Evolutionary conservation across 2,888 invertebrate genomes (phyloP).

Genomic region (Zhuqinia jingwanae): DNA sequence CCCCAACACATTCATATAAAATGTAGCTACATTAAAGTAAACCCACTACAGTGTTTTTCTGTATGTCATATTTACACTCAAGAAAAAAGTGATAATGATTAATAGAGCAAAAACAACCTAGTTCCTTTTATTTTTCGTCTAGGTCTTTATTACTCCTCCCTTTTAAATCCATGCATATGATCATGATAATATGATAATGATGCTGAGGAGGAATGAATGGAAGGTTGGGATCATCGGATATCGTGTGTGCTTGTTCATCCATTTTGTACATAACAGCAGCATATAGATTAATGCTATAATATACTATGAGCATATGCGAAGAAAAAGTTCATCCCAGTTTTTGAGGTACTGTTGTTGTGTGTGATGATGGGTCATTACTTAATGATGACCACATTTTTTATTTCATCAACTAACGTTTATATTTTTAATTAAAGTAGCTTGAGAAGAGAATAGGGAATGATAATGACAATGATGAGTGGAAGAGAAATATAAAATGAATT

Average conservation of each 20-base stretch:
- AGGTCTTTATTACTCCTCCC: conserved; percentile 29
- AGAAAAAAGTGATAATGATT: conserved; percentile 38
- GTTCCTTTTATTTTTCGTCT: conserved; percentile 22
- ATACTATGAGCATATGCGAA: no score
- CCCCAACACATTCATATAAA: neutral
- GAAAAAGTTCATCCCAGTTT: conserved; percentile 7
- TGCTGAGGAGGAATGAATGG: conserved; percentile 56
- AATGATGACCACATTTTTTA: conserved; percentile 56
- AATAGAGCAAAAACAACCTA: conserved; percentile 34
- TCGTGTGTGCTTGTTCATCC: neutral
- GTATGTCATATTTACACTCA: neutral
- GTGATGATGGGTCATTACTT: conserved; percentile 68
- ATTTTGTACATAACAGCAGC: neutral
- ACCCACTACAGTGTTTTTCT: neutral
- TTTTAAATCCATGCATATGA: conserved; percentile 50
- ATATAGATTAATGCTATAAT: neutral
- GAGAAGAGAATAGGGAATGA: neutral
- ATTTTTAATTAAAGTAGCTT: conserved; percentile 14
- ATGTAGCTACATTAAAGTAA: neutral
- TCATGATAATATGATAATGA: conserved; percentile 6
- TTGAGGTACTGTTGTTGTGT: conserved; percentile 61
- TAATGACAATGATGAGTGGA: conserved; percentile 16
- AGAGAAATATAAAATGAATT: no score
- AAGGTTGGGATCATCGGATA: conserved; percentile 56
- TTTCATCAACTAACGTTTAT: neutral